These are phyloP conservation scores for Myotis daubentonii DNA, from an alignment of 2,797 vertebrate species.

Conservation along the genomic window DNA sequence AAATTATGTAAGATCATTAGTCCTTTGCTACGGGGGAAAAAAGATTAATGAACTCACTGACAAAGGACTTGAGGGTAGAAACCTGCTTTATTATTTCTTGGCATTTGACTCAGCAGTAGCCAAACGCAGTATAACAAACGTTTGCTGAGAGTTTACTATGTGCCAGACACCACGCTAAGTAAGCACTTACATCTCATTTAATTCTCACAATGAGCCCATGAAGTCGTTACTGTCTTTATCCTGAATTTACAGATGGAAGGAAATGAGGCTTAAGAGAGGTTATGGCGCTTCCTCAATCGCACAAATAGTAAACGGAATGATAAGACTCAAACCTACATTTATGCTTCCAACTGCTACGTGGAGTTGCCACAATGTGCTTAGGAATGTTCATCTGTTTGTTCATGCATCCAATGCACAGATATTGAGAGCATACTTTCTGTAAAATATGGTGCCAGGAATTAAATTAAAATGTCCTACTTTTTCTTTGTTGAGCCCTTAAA, in stretches of 20 bases:
- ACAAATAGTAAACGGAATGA: background rate
- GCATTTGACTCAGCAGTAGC: constrained; percentile 11
- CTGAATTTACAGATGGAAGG: background rate
- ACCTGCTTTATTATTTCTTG: constrained; percentile 12
- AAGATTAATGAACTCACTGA: background rate
- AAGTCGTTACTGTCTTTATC: background rate
- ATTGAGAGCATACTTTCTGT: background rate
- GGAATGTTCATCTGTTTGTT: background rate
- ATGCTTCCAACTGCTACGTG: background rate
- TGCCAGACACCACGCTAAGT: background rate
- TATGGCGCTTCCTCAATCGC: background rate
- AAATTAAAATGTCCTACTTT: background rate
- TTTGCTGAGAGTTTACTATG: background rate
- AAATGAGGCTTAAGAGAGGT: background rate
- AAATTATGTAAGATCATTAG: constrained; percentile 61
- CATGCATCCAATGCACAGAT: background rate
- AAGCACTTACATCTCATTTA: constrained; percentile 14
- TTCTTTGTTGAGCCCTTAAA: background rate
- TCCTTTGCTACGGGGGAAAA: background rate
- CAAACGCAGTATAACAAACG: background rate
- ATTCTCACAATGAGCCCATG: background rate
- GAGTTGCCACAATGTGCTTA: background rate
- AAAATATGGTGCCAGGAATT: constrained; percentile 35
- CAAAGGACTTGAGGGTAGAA: background rate
- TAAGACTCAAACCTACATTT: background rate